phyloP scores from a whole-genome alignment of 2,113 vertebrate genomes.

The Tachycineta bicolor region DNA sequence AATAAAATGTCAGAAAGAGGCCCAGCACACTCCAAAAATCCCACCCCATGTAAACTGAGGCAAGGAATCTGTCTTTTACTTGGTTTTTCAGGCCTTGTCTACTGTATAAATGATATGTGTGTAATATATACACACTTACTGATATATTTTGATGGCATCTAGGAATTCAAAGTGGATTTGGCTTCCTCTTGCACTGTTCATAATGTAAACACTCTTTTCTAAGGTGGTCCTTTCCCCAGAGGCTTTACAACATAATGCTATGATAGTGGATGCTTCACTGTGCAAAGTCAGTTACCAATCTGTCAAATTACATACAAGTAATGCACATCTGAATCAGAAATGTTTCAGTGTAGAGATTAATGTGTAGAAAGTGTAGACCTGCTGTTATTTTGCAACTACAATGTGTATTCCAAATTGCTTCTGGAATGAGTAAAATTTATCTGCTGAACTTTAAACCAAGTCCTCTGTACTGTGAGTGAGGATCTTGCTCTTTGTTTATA shows the following conservation, averaged over 20 bases:
- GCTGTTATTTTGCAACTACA: neutral
- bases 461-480: neutral
- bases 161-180: neutral
- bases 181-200: neutral
- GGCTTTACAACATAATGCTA: neutral
- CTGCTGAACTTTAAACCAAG: neutral
- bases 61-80: neutral
- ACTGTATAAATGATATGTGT: neutral
- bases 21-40: neutral
- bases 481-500: neutral
- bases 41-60: neutral
- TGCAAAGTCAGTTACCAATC: neutral
- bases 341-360: neutral
- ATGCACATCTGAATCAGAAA: neutral
- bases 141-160: neutral
- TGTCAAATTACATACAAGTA: neutral
- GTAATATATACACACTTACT: neutral
- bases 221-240: neutral
- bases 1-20: neutral
- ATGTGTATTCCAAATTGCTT: neutral
- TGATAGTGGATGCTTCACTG: neutral
- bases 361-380: neutral
- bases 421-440: neutral
- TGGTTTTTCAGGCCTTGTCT: neutral
- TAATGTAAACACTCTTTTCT: neutral